These are phyloP conservation scores for Sapayoa aenigma DNA, from an alignment of 2,113 vertebrate genomes.

Conservation along the genomic window DNA sequence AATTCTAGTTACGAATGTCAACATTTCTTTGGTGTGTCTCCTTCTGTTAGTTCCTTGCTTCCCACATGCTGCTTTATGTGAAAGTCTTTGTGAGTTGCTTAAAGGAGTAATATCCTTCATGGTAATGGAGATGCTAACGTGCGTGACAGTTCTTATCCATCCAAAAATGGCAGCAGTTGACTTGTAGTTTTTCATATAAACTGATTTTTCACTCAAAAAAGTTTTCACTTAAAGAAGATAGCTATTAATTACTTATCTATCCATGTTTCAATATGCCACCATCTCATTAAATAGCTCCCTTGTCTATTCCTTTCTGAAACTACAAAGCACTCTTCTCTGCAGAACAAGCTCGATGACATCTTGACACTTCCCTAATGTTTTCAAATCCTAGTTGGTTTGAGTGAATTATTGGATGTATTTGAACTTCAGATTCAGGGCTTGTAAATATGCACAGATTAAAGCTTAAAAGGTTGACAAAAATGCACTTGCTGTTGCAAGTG, in stretches of 20 bases:
- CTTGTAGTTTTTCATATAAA: constrained; percentile 32
- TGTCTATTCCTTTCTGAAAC: constrained; percentile 56
- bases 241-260: constrained; percentile 59
- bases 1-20: not conserved
- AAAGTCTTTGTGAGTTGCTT: constrained; percentile 28
- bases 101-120: constrained; percentile 28
- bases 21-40: constrained; percentile 41
- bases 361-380: constrained; percentile 60
- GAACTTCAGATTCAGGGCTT: constrained; percentile 46
- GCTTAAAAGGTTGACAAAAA: constrained; percentile 39
- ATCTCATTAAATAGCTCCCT: constrained; percentile 60
- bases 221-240: constrained; percentile 60
- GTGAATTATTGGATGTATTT: constrained; percentile 59
- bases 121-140: constrained; percentile 18
- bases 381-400: constrained; percentile 52
- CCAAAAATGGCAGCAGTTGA: constrained; percentile 43
- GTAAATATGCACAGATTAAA: constrained; percentile 54
- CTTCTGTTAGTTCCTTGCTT: constrained; percentile 45
- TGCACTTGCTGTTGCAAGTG: not conserved
- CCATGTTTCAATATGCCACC: constrained; percentile 58
- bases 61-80: constrained; percentile 30
- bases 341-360: constrained; percentile 55
- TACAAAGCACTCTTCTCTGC: constrained; percentile 41
- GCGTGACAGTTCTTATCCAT: constrained; percentile 26
- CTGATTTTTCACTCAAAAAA: constrained; percentile 52